phyloP scores from a whole-genome alignment of 2,888 invertebrate genomes.

The Nomada ruficornis region DNA sequence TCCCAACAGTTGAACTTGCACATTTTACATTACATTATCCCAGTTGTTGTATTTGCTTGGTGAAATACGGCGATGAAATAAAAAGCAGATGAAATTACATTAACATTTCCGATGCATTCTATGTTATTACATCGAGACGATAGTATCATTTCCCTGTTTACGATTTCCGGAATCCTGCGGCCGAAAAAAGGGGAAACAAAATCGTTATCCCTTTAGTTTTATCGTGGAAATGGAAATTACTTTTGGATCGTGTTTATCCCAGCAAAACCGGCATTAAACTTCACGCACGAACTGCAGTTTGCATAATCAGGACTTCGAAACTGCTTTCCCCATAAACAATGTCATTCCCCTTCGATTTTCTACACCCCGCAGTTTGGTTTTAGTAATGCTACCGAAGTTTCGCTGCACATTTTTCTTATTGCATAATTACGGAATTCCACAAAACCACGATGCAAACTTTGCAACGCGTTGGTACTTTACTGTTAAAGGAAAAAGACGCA shows the following conservation, averaged over 20 bases:
- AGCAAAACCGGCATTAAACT: slow-evolving; percentile 49
- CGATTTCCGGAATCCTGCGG: slow-evolving; percentile 5
- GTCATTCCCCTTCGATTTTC: slow-evolving; percentile 41
- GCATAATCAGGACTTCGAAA: slow-evolving; percentile 45
- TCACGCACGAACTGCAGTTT: slow-evolving; percentile 53
- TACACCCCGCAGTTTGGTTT: background rate
- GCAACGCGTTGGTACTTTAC: background rate
- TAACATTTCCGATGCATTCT: background rate
- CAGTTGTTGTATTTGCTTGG: no score
- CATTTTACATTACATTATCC: no score
- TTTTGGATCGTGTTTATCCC: slow-evolving; percentile 49
- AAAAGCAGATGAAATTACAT: background rate
- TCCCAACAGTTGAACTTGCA: no score
- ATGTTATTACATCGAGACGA: background rate
- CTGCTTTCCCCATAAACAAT: slow-evolving; percentile 51
- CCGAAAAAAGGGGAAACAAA: background rate
- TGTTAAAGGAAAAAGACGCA: background rate
- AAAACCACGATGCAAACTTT: background rate
- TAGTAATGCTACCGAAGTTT: slow-evolving; percentile 17
- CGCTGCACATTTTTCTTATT: background rate
- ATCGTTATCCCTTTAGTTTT: slow-evolving; percentile 23
- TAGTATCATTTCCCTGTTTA: background rate
- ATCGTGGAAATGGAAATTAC: slow-evolving; percentile 52
- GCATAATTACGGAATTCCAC: no score
- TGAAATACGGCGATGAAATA: background rate